Evolutionary conservation across 2,888 invertebrate genomes (phyloP).

Genomic region (Eurois occulta): DNA sequence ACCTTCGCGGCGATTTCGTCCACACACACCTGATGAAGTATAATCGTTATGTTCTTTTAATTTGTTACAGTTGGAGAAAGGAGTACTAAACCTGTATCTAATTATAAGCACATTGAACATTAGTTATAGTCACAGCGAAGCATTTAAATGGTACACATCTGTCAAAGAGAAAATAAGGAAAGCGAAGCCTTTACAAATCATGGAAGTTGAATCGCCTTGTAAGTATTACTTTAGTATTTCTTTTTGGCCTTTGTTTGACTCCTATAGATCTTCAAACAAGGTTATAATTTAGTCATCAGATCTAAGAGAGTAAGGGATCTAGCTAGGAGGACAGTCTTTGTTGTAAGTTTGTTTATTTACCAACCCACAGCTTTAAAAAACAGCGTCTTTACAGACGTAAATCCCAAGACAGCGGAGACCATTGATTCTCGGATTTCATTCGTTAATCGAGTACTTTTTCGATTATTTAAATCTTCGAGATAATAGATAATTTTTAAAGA

Average conservation of each 20-base stretch:
- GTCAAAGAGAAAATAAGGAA: conserved; percentile 74
- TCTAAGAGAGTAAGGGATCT: neutral
- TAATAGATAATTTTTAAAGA: neutral
- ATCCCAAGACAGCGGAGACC: neutral
- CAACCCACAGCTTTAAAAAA: neutral
- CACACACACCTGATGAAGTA: too few relatives aligned
- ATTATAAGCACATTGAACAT: conserved; percentile 93
- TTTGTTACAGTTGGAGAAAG: conserved; percentile 89
- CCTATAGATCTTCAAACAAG: neutral
- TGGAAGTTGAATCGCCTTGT: conserved; percentile 69
- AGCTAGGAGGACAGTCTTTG: neutral
- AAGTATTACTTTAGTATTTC: conserved; percentile 48
- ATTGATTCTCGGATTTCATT: neutral
- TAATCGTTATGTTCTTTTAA: neutral
- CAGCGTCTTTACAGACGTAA: neutral
- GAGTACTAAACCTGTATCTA: conserved; percentile 92
- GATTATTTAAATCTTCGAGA: neutral
- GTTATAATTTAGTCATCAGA: neutral
- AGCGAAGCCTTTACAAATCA: conserved; percentile 72
- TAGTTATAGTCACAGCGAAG: conserved; percentile 89
- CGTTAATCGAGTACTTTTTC: neutral
- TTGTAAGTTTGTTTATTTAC: neutral
- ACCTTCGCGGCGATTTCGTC: too few relatives aligned
- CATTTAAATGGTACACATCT: conserved; percentile 81
- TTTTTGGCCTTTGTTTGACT: neutral